A percentile compares a stretch with the other conserved stretches of the same genome.
Evolutionary conservation across 2,888 invertebrate genomes (phyloP).

Genomic region (Lochmaea capreae): DNA sequence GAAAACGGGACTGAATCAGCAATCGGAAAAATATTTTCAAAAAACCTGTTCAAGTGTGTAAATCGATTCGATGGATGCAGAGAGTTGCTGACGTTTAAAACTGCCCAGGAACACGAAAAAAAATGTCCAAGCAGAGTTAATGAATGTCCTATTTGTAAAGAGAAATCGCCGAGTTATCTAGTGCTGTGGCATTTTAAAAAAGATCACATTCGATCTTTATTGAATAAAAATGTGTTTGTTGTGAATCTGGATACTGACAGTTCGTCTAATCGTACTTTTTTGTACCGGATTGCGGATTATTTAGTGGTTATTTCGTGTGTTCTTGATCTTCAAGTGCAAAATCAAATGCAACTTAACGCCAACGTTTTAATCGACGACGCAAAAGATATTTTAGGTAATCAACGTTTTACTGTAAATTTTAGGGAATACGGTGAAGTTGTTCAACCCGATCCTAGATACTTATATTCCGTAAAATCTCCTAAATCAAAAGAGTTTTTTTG

Average conservation of each 20-base stretch:
- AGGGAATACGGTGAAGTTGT: not conserved
- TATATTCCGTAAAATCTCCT: not conserved
- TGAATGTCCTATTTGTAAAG: not conserved
- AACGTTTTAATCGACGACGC: not conserved
- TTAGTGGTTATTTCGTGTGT: not conserved
- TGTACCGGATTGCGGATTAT: not conserved
- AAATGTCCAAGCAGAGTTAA: not conserved
- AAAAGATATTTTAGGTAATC: not conserved
- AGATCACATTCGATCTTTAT: not conserved
- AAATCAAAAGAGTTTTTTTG: not conserved
- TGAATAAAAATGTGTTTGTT: not conserved
- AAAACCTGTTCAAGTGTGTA: not conserved
- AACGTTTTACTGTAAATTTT: not conserved
- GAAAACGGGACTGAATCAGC: not conserved
- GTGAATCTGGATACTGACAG: not conserved
- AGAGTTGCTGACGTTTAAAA: not conserved
- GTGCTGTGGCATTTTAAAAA: not conserved
- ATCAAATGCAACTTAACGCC: not conserved
- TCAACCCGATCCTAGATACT: not conserved
- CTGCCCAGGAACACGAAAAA: not conserved
- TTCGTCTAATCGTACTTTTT: not conserved
- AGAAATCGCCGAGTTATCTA: not conserved
- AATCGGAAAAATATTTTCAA: not conserved
- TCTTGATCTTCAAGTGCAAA: not conserved
- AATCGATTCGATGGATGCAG: slow-evolving; percentile 1